Base-by-base conservation (phyloP, 2,888 invertebrate species). In the Barypeithes pellucidus region DNA sequence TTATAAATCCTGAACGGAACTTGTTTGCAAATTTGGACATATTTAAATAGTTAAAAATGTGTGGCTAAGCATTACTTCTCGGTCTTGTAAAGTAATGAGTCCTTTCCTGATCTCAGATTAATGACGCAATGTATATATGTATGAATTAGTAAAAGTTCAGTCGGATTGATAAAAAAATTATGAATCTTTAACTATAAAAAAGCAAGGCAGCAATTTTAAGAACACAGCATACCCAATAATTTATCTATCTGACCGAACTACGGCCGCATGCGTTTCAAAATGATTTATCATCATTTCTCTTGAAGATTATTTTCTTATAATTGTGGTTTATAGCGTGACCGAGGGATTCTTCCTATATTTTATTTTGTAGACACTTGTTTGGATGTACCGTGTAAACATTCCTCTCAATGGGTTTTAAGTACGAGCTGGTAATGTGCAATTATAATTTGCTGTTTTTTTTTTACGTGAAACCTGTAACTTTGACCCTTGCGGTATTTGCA, bases 241-340 rank as follows among this genome's bases (percentile, higher is more conserved):
- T 67, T 72, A 72, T 72, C 72, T 67, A 62, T 45, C 47, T 54
- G 66, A 59, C 73, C 69, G 59, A 73, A 39, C 67, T 24, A 24
- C 22, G 57, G 47, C 61, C 65, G 69, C 33, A 45, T 70, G 45
- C 62, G 66, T 69, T 59, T 73, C 60, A 20, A 52, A 59, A 67
- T 77, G 76, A 78, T 78, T 77, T 77, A 78, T 77, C 77, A 67
- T 75, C 75, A 75, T 76, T 76, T 76, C 75, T 75, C 66, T 67
- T 47, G 45, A 67, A 75, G 76, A 77, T 78, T 78, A 77, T 76
- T 76, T 78, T 76, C 75, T 75, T 78, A 75, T 78, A 77, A 78
- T 78, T 78, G 76, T 76, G 67, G 75, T 76, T 75, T 72, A 69
- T 72, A 52, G 65, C 75, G 52, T 65, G 63, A 61, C 60, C 50